Percentiles rank a stretch among this genome's conserved stretches.
Evolutionary conservation across 2,113 vertebrate species (phyloP).

Genomic region (Psammodynastes pulverulentus): DNA sequence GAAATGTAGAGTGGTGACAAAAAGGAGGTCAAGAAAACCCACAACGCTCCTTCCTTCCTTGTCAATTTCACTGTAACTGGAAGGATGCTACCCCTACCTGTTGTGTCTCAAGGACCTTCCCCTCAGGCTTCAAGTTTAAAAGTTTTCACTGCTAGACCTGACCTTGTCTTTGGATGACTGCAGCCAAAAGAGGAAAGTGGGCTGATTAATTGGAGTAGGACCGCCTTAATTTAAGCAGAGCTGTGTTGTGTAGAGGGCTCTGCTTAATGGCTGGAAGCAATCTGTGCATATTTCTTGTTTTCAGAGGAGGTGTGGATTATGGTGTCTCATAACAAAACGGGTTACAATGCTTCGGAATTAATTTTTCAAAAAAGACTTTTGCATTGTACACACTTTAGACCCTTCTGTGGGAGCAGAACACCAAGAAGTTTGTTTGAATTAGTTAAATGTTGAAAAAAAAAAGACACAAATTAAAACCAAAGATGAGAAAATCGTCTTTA

Average conservation of each 20-base stretch:
- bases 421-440: not conserved
- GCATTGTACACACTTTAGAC: not conserved
- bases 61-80: not conserved
- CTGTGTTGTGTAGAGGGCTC: not conserved
- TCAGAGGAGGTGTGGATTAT: too few relatives aligned
- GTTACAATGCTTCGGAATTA: not conserved
- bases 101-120: not conserved
- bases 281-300: not conserved
- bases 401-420: not conserved
- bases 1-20: not conserved
- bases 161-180: not conserved
- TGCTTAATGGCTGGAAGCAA: not conserved
- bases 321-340: not conserved
- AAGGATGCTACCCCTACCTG: not conserved
- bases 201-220: not conserved
- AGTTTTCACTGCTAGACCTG: not conserved
- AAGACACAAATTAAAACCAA: not conserved
- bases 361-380: not conserved
- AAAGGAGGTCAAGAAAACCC: not conserved
- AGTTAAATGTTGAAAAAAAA: not conserved
- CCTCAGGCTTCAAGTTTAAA: not conserved
- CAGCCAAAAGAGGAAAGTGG: not conserved
- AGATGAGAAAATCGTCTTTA: not conserved
- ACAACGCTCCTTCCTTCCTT: not conserved
- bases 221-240: not conserved